Base-by-base conservation (phyloP, 2,797 vertebrate genomes). In the Tangara arthus region DNA sequence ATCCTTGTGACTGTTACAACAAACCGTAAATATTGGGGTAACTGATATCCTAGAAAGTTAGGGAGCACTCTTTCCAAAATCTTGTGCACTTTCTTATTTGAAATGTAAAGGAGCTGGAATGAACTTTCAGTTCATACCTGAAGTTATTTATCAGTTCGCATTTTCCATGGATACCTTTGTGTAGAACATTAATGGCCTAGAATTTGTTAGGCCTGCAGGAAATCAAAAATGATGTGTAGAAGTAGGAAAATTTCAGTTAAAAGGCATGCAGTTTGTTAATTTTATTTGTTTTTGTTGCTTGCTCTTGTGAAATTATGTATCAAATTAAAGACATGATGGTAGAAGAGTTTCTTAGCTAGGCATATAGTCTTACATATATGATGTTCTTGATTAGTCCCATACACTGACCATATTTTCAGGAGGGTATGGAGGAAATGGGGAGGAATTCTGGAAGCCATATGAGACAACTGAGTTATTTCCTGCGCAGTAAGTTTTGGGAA, bases 401-500 rank as follows among this genome's bases (percentile, higher is more conserved):
- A 63, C 32, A 63, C 26, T 18, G 61, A 76, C 55, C 56, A n/a
- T 69, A 47, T 89, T 81, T 95, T 83, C 27, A 78, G 34, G 17
- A 19, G 13, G 2, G 4, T 72, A 41, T 60, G 35, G 56, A 89
- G 89, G 66, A 96, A 89, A 76, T 65, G 8, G 49, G 81, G 55
- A 79, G 42, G 52, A 79, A 34, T 90, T 94, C 66, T 93, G 80
- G 77, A 92, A 92, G 46, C 79, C 17, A 19, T 78, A 65, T 92
- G 77, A 87, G 55, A 53, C 69, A 93, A 35, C 52, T 71, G 39
- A 73, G n/a, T 90, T 92, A 76, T 39, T 87, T 96, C 59, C 75
- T 52, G 70, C 50, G 72, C 61, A 86, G 32, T 66, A 60, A 49
- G 56, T 52, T 90, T 80, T 76, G 68, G 87, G 64, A 57, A 46